Base-by-base conservation (phyloP, 2,113 vertebrate species). In the Prochilodus magdalenae region DNA sequence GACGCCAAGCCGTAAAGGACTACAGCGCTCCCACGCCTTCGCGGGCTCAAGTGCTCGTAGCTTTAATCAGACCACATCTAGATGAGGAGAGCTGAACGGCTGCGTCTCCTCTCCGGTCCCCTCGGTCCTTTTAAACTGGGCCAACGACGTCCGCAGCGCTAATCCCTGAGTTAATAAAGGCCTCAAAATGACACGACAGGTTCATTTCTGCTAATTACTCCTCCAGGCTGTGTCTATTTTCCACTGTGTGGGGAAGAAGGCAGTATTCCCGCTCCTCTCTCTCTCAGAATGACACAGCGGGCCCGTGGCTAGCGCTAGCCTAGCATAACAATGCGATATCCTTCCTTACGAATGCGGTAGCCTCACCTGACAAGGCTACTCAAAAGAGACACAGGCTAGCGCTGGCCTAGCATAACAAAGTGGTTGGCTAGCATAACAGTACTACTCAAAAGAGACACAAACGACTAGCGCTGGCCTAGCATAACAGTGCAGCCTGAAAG, bases 201-300 rank as follows among this genome's bases (percentile, higher is more conserved):
- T 65, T 65, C 62, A 65, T 29, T 65, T 29, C 26, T 29, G 26
- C 62, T 65, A 65, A 65, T 65, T 65, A 65, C 29, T 20, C 18
- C 29, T 84, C 89, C 89, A 57, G 53, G 53, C 53, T 8, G 18
- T n/a, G 57, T 60, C 86, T 83, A 89, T 51, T 51, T 51, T 36
- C 20, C n/a, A 11, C 27, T n/a, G 27, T 33, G 15, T 74, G 10
- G 26, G 73, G 27, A 44, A 16, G 73, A 24, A 12, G 53, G 30
- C 53, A 13, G 26, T 47, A 7, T 20, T 12, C 24, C 13, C 7
- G 16, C 47, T 20, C 57, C 24, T 73, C 40, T 51, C 36, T 73
- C 62, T 65, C 16, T 44, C 14, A 51, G 14, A 51, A 51, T 51
- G 49, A 51, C 49, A 51, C 49, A 51, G 49, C 49, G 4, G 16